Evolutionary conservation across 2,888 invertebrate genomes (phyloP).

Genomic region (Synanthedon vespiformis): DNA sequence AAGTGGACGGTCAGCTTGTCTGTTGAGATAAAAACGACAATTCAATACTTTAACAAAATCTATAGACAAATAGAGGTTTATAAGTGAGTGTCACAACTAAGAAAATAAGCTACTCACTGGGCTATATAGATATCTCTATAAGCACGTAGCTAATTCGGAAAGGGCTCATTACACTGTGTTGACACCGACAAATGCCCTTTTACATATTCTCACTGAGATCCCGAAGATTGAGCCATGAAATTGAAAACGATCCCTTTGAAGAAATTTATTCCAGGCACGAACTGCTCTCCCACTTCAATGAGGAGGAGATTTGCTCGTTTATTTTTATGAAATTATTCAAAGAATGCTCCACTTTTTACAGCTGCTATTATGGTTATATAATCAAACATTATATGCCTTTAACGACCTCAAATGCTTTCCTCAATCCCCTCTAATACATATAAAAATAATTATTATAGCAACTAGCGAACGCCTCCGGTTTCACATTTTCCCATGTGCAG

Average conservation of each 20-base stretch:
- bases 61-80: no score
- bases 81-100: no score
- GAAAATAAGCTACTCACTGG: no score
- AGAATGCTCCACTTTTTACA: constrained; percentile 48
- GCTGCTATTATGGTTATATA: constrained; percentile 9
- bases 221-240: constrained; percentile 70
- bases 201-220: constrained; percentile 66
- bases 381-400: constrained; percentile 1
- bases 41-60: no score
- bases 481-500: no score
- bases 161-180: constrained; percentile 65
- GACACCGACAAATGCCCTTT: constrained; percentile 69
- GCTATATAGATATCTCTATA: constrained; percentile 25
- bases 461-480: no score
- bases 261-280: constrained; percentile 69
- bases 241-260: constrained; percentile 69
- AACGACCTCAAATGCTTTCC: neutral
- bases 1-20: no score
- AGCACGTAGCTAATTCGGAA: constrained; percentile 55
- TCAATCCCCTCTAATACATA: neutral
- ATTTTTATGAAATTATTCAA: constrained; percentile 68
- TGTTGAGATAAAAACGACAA: no score
- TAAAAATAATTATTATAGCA: no score
- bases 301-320: constrained; percentile 66
- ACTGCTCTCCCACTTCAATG: constrained; percentile 58